Base-by-base conservation (phyloP, 2,113 vertebrate genomes). In the Catharus bicknelli region DNA sequence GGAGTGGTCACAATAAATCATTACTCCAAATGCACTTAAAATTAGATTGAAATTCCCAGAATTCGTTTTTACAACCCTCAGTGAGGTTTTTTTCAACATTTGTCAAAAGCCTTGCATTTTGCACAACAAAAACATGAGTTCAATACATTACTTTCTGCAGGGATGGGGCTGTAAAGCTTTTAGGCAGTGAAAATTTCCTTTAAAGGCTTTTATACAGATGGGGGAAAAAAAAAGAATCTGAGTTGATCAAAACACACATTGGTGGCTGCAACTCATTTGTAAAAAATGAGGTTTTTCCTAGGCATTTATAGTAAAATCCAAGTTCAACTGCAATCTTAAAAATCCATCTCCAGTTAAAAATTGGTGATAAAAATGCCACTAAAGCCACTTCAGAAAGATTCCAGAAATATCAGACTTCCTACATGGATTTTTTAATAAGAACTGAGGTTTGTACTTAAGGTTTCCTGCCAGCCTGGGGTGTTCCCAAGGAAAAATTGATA, bases 1-100 rank as follows among this genome's bases (percentile, higher is more conserved):
- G 54, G 15, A 54, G 55, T 8, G 2, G 32, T 25, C 73, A 25
- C 2, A 23, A 7, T 50, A 61, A 95, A 64, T 34, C 73, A 38
- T 7, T 5, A 2, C 45, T 64, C 34, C 40, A 23, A 8, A 4
- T 2, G 13, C 54, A 53, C 51, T 38, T 29, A 40, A 86, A 90
- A 61, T 57, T 2, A 43, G 32, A 82, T 66, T 72, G 40, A 30
- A 94, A 70, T 40, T 6, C 53, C 40, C 9, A 20, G 6, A 18
- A 54, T 69, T 69, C 54, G 51, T 68, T 89, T 74, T 76, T 61
- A 57, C 13, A 29, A 9, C 42, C 66, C 45, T 54, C 45, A 29
- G 4, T 1, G 16, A 26, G 6, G 11, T 40, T 40, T 27, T 40
- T 72, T 19, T 1, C 22, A 43, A 2, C 9, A 3, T 43, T 48